Evolutionary conservation across 2,797 vertebrate species (phyloP).

Genomic region (Sphenodon punctatus): DNA sequence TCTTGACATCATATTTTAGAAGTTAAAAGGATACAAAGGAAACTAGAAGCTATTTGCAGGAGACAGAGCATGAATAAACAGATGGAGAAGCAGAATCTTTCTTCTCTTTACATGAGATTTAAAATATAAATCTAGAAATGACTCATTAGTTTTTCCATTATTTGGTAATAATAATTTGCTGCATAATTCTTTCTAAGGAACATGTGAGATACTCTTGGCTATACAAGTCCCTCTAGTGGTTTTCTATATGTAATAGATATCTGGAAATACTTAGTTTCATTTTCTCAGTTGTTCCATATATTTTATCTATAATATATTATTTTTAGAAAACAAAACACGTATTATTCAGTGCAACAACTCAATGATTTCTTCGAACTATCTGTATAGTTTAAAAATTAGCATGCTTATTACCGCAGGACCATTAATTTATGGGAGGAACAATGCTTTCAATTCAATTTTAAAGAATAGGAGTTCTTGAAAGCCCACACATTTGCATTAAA

Average conservation of each 20-base stretch:
- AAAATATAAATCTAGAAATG: background rate
- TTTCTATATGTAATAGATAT: constrained; percentile 36
- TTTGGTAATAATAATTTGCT: constrained; percentile 30
- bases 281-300: background rate
- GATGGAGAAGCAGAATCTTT: background rate
- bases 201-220: constrained; percentile 63
- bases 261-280: background rate
- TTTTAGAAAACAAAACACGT: background rate
- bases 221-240: constrained; percentile 79
- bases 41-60: background rate
- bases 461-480: too few relatives aligned
- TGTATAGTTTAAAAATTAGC: too few relatives aligned
- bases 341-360: background rate
- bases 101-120: background rate
- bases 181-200: background rate
- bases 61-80: background rate
- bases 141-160: constrained; percentile 1
- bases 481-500: too few relatives aligned
- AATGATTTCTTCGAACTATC: background rate
- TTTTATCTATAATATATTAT: background rate
- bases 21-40: background rate
- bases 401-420: too few relatives aligned
- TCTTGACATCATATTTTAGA: background rate
- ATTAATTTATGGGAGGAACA: too few relatives aligned
- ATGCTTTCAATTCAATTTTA: too few relatives aligned